Conservation (phyloP, 2,113 vertebrate species). For the Pluvialis apricaria region DNA sequence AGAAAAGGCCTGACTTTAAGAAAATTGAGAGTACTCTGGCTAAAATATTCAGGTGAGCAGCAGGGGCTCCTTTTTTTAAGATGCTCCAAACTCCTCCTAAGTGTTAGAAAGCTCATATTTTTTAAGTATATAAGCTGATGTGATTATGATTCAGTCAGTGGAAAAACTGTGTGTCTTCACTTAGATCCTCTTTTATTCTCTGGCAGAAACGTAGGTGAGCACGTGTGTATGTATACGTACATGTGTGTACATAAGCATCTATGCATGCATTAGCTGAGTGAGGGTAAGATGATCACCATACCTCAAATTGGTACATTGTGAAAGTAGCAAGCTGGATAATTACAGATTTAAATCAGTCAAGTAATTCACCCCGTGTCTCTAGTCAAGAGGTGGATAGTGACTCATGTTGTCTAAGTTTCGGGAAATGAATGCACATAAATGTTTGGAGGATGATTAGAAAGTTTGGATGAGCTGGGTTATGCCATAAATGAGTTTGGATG, state of each 20-base stretch:
- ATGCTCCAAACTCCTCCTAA: not conserved
- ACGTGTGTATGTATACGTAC: not conserved
- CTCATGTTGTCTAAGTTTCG: not conserved
- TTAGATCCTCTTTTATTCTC: not conserved
- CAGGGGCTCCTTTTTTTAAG: not conserved
- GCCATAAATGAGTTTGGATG: not conserved
- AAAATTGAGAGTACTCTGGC: constrained; percentile 87
- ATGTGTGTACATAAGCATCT: not conserved
- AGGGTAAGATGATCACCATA: not conserved
- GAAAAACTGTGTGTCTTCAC: not conserved
- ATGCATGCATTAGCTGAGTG: not conserved
- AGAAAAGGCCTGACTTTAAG: constrained; percentile 95
- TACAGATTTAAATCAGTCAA: not conserved
- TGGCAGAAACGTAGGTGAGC: not conserved
- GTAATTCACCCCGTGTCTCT: not conserved
- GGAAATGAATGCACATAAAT: not conserved
- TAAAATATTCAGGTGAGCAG: constrained; percentile 91
- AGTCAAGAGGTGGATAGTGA: not conserved
- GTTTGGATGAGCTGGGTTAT: not conserved
- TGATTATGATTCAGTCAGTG: not conserved
- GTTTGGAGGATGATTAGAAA: constrained; percentile 22
- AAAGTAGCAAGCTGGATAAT: constrained; percentile 19
- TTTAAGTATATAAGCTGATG: not conserved
- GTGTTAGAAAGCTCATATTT: not conserved
- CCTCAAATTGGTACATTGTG: not conserved